Conservation (phyloP, 2,113 vertebrate genomes). For the Hippocampus abdominalis region DNA sequence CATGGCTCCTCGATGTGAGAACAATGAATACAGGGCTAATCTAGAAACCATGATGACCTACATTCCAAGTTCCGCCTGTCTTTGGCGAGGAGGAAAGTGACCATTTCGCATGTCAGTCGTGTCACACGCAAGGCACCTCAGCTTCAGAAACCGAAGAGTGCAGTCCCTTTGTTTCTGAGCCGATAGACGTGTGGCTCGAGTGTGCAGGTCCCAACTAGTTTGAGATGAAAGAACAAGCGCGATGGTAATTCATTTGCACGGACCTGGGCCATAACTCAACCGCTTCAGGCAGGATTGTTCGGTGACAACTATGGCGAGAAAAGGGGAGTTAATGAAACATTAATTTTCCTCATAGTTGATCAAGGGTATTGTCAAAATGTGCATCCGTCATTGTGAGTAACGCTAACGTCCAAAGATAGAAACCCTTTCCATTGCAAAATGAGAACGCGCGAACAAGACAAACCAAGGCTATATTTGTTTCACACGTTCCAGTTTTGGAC, state of each 20-base stretch:
- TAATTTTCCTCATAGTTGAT: not conserved
- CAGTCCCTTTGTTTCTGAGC: not conserved
- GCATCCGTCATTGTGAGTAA: not conserved
- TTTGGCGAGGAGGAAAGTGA: not conserved
- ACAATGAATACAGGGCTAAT: no score
- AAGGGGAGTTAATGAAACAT: not conserved
- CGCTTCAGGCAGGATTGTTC: not conserved
- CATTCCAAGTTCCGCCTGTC: not conserved
- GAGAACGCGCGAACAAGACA: not conserved
- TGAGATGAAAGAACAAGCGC: not conserved
- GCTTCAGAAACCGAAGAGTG: not conserved
- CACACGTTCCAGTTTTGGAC: constrained; percentile 6
- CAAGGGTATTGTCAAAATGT: not conserved
- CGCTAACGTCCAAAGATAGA: not conserved
- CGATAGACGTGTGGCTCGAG: not conserved
- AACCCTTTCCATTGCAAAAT: not conserved
- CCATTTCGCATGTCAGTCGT: not conserved
- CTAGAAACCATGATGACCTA: no score
- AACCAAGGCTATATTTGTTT: not conserved
- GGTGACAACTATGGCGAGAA: not conserved
- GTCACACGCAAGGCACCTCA: not conserved
- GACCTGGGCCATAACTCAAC: not conserved
- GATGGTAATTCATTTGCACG: not conserved
- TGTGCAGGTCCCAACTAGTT: not conserved
- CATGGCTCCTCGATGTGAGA: no score